Percentiles rank a stretch among this genome's conserved stretches.
These are phyloP conservation scores for Cheilosia vernalis DNA, from an alignment of 2,888 invertebrate species.

Conservation along the genomic window DNA sequence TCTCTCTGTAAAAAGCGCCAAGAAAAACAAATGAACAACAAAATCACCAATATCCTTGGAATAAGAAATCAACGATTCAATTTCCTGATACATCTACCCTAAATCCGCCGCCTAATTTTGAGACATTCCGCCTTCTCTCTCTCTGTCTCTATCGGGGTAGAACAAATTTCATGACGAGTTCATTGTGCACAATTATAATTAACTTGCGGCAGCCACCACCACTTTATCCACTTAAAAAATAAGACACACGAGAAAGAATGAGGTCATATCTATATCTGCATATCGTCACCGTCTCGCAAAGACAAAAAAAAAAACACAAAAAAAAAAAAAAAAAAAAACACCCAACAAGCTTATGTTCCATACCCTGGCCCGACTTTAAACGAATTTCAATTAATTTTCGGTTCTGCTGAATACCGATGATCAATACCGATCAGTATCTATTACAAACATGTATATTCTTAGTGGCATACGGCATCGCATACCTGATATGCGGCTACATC, in stretches of 20 bases:
- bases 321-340: too few relatives aligned
- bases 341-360: conserved; percentile 16
- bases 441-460: conserved; percentile 18
- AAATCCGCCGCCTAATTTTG: conserved; percentile 1
- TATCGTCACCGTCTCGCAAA: conserved; percentile 54
- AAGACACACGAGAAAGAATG: conserved; percentile 33
- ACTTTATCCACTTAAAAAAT: conserved; percentile 48
- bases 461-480: conserved; percentile 51
- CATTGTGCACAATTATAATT: conserved; percentile 47
- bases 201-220: conserved; percentile 34
- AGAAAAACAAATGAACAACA: neutral
- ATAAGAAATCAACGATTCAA: neutral
- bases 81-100: neutral
- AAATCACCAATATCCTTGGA: too few relatives aligned
- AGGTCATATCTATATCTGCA: conserved; percentile 70
- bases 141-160: neutral
- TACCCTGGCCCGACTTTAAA: conserved; percentile 17
- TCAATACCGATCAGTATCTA: conserved; percentile 21
- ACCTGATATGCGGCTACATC: conserved; percentile 84
- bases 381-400: conserved; percentile 37
- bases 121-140: neutral
- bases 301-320: too few relatives aligned
- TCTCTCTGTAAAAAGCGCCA: too few relatives aligned
- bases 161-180: conserved; percentile 40
- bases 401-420: conserved; percentile 19